Evolutionary conservation across 2,113 vertebrate species (phyloP), one percentile per base, ranked within the genome.

Genomic region (Xenus cinereus): DNA sequence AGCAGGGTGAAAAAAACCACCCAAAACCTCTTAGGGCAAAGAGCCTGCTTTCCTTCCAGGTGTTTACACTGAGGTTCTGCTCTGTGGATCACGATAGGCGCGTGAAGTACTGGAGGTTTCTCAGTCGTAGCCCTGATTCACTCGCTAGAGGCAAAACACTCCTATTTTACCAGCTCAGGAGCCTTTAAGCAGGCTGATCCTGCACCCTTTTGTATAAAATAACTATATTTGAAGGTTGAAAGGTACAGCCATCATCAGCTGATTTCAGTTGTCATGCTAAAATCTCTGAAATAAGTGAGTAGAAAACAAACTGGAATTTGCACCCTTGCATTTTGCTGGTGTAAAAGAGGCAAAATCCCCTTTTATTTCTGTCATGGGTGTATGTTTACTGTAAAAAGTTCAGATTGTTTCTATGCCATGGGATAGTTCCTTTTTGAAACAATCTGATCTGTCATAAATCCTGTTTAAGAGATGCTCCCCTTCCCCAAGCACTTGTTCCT

Each of bases 41-140:
- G 10, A 63, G 3, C 14, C 30, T 77, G 21, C 27, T 94, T 87
- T 81, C 39, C 46, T 81, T 27, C 6, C 13, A 8, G 14, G 32
- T 88, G 6, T 21, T 92, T 84, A n/a, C 48, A 69, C 41, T 3
- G 13, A 84, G 18, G 10, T 80, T 95, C 51, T 95, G 54, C 62
- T 83, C 30, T 68, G 45, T 62, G n/a, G n/a, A 53, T 69, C 39
- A 14, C 16, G 45, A 39, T 10, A 51, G 26, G 28, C 7, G 27
- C 19, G 26, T 9, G 12, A 54, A 84, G 46, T 53, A 57, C 20
- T 18, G 18, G 4, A 5, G 0, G 0, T 62, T 17, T 64, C 39
- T 73, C 23, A 66, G 51, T 11, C 3, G 1, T 23, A 68, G 10
- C 27, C 21, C 24, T 32, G 27, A 45, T 41, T 57, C 46, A 24